A percentile compares a stretch with the other conserved stretches of the same genome.
Conservation (phyloP, 2,888 invertebrate genomes). For the Alcis repandata region DNA sequence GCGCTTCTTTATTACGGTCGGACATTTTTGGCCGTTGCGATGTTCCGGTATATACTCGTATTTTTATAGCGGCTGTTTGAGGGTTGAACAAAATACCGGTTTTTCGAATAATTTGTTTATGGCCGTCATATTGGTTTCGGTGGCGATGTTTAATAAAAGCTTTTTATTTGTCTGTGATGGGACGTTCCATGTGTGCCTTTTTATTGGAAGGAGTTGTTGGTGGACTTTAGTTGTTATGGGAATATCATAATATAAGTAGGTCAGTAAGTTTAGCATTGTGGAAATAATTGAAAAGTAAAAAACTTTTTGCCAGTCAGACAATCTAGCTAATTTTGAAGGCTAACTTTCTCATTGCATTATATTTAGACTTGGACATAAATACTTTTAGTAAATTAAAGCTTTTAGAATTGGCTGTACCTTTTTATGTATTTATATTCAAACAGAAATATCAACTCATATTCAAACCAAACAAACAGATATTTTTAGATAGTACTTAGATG, state of each 20-base stretch:
- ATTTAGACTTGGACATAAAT: too few relatives aligned
- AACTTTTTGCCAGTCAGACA: too few relatives aligned
- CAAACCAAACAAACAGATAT: not conserved
- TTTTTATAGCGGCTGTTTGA: constrained; percentile 71
- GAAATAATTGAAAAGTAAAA: too few relatives aligned
- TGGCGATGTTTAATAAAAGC: constrained; percentile 38
- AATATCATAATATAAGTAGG: not conserved
- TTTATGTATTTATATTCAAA: too few relatives aligned
- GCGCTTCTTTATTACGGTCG: constrained; percentile 84
- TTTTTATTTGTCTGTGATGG: constrained; percentile 38
- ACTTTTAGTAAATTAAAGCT: too few relatives aligned
- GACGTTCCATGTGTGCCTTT: constrained; percentile 21
- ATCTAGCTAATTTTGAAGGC: too few relatives aligned
- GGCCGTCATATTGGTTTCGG: constrained; percentile 76
- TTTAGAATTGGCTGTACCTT: too few relatives aligned
- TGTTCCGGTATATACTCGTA: constrained; percentile 62
- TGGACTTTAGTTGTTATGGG: not conserved
- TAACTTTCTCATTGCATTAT: too few relatives aligned
- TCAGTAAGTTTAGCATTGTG: not conserved
- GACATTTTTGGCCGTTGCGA: constrained; percentile 66
- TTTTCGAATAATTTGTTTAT: constrained; percentile 83
- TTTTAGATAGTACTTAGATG: not conserved
- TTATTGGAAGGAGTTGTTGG: constrained; percentile 6
- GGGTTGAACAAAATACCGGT: constrained; percentile 64
- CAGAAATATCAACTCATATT: too few relatives aligned